Base-by-base conservation (phyloP, 2,888 invertebrate genomes). In the Temnothorax ravouxi region DNA sequence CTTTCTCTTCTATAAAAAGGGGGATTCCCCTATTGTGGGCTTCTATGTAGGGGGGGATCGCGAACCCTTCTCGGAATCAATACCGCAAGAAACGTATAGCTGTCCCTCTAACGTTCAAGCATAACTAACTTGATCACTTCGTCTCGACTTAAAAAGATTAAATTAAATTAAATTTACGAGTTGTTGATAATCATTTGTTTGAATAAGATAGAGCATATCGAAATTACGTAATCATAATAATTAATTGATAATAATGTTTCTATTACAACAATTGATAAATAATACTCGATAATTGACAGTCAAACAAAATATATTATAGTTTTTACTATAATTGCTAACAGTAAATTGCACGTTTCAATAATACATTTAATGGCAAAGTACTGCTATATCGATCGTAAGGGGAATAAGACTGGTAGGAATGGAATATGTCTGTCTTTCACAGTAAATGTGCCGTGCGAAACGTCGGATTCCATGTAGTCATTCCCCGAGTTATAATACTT, bases 41-140 rank as follows among this genome's bases (percentile, higher is more conserved):
- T 38, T 34, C 38, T 61, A 75, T 29, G 3, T 29, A 29, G 29
- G 29, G 29, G 50, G 82, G 47, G 81, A 59, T 56, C 61, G 79
- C 77, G 62, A 50, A 81, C 82, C 77, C 76, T 76, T 75, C 47
- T n/a, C 11, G 21, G 62, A 84, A 88, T 89, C 89, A 85, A 89
- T 89, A 89, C 83, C 66, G 71, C 56, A 61, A 76, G 72, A 85
- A 82, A 66, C 69, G 21, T 21, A 44, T 21, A 44, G 44, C 34
- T 79, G 21, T 13, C 29, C 8, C n/a, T 62, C 38, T 15, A 75
- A n/a, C 18, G 9, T 8, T 59, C 25, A 18, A 47, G 18, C 9
- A 34, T 21, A 3, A 59, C 44, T 54, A 15, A 47, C 13, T 56
- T 25, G 13, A 47, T 79, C 0, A n/a, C 15, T 67, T 47, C 21